Conservation (phyloP, 2,797 vertebrate genomes). For the Dipus sagitta region DNA sequence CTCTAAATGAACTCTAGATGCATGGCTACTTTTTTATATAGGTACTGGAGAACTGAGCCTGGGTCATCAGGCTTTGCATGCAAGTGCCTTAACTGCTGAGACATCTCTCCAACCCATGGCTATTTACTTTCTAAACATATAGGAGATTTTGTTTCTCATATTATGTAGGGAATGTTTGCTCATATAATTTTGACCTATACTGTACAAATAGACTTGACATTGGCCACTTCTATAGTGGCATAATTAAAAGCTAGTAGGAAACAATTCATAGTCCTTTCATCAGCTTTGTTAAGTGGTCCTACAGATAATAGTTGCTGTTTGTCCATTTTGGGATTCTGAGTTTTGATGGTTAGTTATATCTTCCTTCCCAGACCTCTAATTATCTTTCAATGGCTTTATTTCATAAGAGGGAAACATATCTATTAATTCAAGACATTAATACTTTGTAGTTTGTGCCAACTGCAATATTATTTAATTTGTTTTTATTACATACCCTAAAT, state of each 20-base stretch:
- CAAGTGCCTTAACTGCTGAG: too few relatives aligned
- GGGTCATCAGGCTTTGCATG: too few relatives aligned
- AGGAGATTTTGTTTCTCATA: background rate
- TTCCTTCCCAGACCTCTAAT: background rate
- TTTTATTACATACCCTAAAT: background rate
- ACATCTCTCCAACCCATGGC: too few relatives aligned
- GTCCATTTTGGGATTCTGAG: background rate
- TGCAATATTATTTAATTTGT: background rate
- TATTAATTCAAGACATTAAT: background rate
- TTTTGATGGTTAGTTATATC: background rate
- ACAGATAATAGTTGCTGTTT: background rate
- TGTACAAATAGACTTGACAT: background rate
- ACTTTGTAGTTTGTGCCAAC: constrained; percentile 31
- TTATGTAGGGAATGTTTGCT: background rate
- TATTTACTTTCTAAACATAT: constrained; percentile 1
- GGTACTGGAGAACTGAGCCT: too few relatives aligned
- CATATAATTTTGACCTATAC: constrained; percentile 38
- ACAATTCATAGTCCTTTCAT: background rate
- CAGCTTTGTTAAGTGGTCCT: background rate
- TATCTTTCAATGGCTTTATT: background rate
- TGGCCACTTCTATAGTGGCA: background rate
- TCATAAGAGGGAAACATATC: background rate
- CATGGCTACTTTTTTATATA: too few relatives aligned
- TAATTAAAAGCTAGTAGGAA: constrained; percentile 11
- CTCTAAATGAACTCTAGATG: too few relatives aligned